Base-by-base conservation (phyloP, 2,113 vertebrate species). In the Hydrolagus affinis region DNA sequence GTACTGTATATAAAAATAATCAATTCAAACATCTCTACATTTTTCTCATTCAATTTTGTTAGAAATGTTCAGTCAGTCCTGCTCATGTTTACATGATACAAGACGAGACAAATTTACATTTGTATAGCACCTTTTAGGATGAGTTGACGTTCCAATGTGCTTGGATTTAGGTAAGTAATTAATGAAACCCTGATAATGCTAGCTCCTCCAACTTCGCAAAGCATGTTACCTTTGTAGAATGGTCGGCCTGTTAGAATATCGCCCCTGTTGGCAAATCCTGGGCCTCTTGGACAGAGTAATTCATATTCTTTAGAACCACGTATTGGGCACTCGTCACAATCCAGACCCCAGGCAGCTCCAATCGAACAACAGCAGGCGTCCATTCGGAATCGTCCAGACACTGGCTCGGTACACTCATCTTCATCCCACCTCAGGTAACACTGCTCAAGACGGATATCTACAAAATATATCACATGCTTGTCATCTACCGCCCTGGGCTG, bases 321-420 rank as follows among this genome's bases (percentile, higher is more conserved):
- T 7, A 85, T 72, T 1, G 94, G 93, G 86, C 94, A 95, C 30
- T 90, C 90, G 57, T 92, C 89, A 0, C 94, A 95, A 68, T 91
- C 85, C 0, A 88, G 88, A 73, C 94, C 94, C 94, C 94, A 95
- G 85, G 92, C 93, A 0, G 90, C 89, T 0, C 94, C 94, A 69
- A 94, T 88, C 0, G 92, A 90, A 66, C 94, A 95, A 88, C 94
- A 95, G 87, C 94, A 95, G 25, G 90, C 90, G 60, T 94, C 94
- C 88, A 91, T 89, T 12, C 91, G 91, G 28, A 95, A 91, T 70
- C 90, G 89, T 70, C 93, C 93, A 0, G 91, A 86, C 60, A 93
- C 86, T 0, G 89, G 74, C 28, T 90, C 91, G 21, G 72, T 1
- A 4, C 94, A 94, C 3, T 89, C 89, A 68, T 94, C 94, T 88